phyloP scores from a whole-genome alignment of 2,113 vertebrate genomes.

The Mobula birostris region DNA sequence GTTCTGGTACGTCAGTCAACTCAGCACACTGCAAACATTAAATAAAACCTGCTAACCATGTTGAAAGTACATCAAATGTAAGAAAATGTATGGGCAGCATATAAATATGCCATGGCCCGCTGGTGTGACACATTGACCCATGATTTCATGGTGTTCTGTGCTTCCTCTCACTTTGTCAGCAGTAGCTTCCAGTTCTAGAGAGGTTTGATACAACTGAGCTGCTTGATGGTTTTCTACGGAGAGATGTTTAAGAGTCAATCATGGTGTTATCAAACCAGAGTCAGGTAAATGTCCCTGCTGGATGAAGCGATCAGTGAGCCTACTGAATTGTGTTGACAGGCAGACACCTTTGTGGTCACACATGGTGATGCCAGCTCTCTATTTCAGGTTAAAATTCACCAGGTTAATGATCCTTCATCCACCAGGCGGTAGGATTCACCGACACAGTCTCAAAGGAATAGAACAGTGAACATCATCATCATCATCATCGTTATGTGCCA shows the following conservation, averaged over 20 bases:
- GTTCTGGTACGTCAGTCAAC: not conserved
- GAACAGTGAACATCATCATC: too few relatives aligned
- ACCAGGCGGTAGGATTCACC: too few relatives aligned
- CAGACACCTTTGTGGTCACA: not conserved
- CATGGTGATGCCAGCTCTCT: too few relatives aligned
- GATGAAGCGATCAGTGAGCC: not conserved
- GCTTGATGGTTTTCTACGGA: not conserved
- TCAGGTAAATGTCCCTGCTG: not conserved
- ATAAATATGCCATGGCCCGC: not conserved
- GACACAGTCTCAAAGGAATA: too few relatives aligned
- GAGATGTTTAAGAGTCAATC: not conserved
- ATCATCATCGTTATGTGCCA: too few relatives aligned
- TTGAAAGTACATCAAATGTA: not conserved
- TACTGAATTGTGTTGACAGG: not conserved
- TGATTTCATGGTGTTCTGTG: not conserved
- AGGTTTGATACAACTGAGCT: not conserved
- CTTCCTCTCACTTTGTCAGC: not conserved
- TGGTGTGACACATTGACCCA: too few relatives aligned
- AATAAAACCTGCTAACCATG: constrained; percentile 21
- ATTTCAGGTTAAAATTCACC: not conserved
- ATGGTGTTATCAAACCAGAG: not conserved
- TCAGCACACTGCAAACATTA: not conserved
- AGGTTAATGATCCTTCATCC: too few relatives aligned
- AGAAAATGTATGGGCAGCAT: not conserved
- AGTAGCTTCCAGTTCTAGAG: not conserved